These are phyloP conservation scores for Drosophila siamana DNA, from an alignment of 2,888 invertebrate species.

Conservation along the genomic window DNA sequence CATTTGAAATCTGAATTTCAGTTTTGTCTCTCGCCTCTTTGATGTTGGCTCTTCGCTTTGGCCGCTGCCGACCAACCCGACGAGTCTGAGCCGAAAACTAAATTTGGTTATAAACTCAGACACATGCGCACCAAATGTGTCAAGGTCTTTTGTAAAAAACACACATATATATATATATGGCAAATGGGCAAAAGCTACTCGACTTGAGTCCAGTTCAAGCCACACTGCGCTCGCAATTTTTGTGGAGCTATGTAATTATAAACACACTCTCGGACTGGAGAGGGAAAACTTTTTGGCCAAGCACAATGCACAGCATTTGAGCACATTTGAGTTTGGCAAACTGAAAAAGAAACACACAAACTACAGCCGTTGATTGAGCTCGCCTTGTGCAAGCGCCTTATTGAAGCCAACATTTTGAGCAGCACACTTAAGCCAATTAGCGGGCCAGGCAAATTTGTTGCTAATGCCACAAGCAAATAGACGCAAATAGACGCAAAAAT, in stretches of 20 bases:
- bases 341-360: background rate
- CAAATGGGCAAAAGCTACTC: constrained; percentile 64
- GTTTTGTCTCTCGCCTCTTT: constrained; percentile 22
- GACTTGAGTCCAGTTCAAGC: constrained; percentile 16
- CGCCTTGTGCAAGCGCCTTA: constrained; percentile 65
- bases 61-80: constrained; percentile 30
- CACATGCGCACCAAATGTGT: constrained; percentile 70
- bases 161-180: constrained; percentile 14
- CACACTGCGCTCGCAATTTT: constrained; percentile 26
- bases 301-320: constrained; percentile 69
- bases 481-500: constrained; percentile 37
- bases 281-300: constrained; percentile 60
- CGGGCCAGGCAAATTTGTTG: constrained; percentile 55
- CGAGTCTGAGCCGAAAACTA: constrained; percentile 41
- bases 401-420: constrained; percentile 46
- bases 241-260: constrained; percentile 59
- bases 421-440: constrained; percentile 73
- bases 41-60: constrained; percentile 25
- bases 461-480: constrained; percentile 67
- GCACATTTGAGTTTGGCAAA: constrained; percentile 28
- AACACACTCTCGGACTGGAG: background rate
- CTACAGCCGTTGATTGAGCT: constrained; percentile 52
- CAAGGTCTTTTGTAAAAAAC: constrained; percentile 75
- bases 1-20: constrained; percentile 48
- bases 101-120: constrained; percentile 50